A percentile compares a stretch with the other conserved stretches of the same genome.
These are phyloP conservation scores for Sinodicranocentrus sp. DNA, from an alignment of 2,888 invertebrate genomes.

Conservation along the genomic window DNA sequence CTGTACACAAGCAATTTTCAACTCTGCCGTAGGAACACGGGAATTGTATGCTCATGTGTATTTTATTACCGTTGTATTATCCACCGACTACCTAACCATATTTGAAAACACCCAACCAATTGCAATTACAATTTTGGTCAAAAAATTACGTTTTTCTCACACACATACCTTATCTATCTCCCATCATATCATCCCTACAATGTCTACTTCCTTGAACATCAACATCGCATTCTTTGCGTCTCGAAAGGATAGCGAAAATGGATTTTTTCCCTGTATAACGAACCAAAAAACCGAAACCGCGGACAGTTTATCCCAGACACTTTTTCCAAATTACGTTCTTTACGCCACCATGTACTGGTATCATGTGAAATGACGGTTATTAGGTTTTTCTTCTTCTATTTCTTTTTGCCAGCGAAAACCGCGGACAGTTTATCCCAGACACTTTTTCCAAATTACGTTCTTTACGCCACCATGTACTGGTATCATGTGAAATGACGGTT, in stretches of 20 bases:
- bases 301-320: slow-evolving; percentile 39
- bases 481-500: slow-evolving; percentile 8
- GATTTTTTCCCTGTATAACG: slow-evolving; percentile 14
- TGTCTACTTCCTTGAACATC: not conserved
- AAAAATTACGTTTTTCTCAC: slow-evolving; percentile 44
- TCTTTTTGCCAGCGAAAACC: slow-evolving; percentile 35
- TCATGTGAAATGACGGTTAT: slow-evolving; percentile 12
- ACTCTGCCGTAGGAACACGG: too few species aligned
- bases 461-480: not conserved
- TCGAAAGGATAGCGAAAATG: slow-evolving; percentile 6
- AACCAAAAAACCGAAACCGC: slow-evolving; percentile 31
- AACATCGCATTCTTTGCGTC: not conserved
- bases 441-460: slow-evolving; percentile 32
- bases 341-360: not conserved
- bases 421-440: slow-evolving; percentile 41
- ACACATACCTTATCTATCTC: slow-evolving; percentile 16
- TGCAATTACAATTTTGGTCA: slow-evolving; percentile 45
- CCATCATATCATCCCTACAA: not conserved
- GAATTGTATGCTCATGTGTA: too few species aligned
- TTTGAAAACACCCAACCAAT: slow-evolving; percentile 6
- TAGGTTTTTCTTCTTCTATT: not conserved
- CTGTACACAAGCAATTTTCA: not conserved
- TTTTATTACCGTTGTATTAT: slow-evolving; percentile 14
- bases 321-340: slow-evolving; percentile 31
- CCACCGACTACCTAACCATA: not conserved